Conservation (phyloP, 2,888 invertebrate genomes). For the Acrobasis suavella region DNA sequence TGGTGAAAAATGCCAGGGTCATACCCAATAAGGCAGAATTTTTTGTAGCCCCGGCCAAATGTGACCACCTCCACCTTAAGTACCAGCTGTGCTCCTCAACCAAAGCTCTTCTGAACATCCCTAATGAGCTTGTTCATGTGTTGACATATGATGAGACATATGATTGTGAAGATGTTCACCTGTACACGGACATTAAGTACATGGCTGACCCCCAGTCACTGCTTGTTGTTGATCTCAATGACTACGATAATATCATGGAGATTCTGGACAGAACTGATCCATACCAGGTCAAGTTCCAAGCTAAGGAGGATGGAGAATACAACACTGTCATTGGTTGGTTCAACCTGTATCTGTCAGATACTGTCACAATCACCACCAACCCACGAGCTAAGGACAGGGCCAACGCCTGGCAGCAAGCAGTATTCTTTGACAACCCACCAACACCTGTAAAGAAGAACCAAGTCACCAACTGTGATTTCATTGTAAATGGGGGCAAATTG, state of each 20-base stretch:
- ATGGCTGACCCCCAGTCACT: constrained; percentile 82
- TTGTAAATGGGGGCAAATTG: constrained; percentile 65
- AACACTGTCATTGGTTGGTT: constrained; percentile 89
- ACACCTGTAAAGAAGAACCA: constrained; percentile 50
- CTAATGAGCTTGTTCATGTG: constrained; percentile 50
- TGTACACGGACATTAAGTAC: constrained; percentile 78
- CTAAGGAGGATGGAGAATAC: constrained; percentile 74
- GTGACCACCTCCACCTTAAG: constrained; percentile 72
- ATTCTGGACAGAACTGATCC: constrained; percentile 57
- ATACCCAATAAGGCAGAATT: constrained; percentile 84
- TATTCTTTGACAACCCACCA: constrained; percentile 83
- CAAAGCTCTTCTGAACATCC: constrained; percentile 56
- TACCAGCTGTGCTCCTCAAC: constrained; percentile 60
- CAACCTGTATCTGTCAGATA: constrained; percentile 85
- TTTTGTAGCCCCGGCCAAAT: constrained; percentile 84
- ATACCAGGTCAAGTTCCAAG: constrained; percentile 61
- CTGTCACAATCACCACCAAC: constrained; percentile 83
- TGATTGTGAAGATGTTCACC: constrained; percentile 86
- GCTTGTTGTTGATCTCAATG: constrained; percentile 85
- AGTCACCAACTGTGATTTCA: constrained; percentile 54
- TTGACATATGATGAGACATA: constrained; percentile 81
- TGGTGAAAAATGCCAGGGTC: constrained; percentile 75
- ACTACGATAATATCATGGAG: constrained; percentile 71
- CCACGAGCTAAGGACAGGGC: constrained; percentile 73
- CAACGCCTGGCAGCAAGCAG: constrained; percentile 90